These are phyloP conservation scores for Bombus soroeensis DNA, from an alignment of 1,140 invertebrate species.

Conservation along the genomic window DNA sequence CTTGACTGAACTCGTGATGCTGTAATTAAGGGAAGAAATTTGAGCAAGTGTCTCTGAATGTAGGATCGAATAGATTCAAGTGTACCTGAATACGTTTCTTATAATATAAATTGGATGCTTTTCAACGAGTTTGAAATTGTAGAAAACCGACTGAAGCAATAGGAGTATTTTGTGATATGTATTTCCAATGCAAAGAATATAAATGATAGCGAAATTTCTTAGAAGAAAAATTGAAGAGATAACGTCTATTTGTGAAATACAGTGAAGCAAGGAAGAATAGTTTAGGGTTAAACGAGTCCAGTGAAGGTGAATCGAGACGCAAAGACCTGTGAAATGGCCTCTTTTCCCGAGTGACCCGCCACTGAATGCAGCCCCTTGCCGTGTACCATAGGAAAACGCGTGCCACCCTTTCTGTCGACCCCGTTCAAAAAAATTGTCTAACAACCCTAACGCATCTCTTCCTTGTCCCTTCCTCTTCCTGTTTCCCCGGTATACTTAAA, in stretches of 20 bases:
- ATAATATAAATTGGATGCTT: too few species aligned
- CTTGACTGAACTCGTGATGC: too few species aligned
- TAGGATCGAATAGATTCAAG: too few species aligned
- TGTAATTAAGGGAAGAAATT: too few species aligned
- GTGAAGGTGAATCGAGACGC: conserved; percentile 34
- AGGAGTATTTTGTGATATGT: not conserved
- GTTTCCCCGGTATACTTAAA: conserved; percentile 44
- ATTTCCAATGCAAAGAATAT: not conserved
- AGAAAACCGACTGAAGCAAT: not conserved
- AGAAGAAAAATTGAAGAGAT: not conserved
- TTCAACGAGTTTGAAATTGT: too few species aligned
- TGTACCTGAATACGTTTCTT: too few species aligned
- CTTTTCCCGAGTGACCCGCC: conserved; percentile 54
- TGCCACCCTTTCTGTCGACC: conserved; percentile 39
- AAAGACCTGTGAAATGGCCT: conserved; percentile 60
- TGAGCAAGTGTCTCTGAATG: too few species aligned
- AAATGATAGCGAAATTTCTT: not conserved
- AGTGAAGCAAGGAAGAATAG: not conserved
- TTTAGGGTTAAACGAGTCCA: conserved; percentile 31
- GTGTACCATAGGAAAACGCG: conserved; percentile 31
- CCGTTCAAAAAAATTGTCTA: conserved; percentile 52
- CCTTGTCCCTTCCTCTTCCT: conserved; percentile 49
- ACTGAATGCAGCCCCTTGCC: conserved; percentile 30
- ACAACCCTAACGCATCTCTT: conserved; percentile 46
- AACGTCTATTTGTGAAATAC: conserved; percentile 16